These are phyloP conservation scores for Neodiprion lecontei DNA, from an alignment of 1,140 invertebrate species.

Conservation along the genomic window DNA sequence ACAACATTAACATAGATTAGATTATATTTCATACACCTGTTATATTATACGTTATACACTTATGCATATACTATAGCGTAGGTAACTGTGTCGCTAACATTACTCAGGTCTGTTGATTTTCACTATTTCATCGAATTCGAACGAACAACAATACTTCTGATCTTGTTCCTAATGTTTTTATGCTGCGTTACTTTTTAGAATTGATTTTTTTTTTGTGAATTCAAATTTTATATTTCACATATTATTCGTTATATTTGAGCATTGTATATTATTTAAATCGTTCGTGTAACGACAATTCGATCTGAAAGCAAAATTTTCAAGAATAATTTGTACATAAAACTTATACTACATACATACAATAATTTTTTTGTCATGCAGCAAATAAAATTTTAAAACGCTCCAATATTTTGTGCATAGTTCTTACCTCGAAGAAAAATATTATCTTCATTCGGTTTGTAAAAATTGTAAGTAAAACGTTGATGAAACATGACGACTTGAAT, in stretches of 20 bases:
- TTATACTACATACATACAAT: background rate
- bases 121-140: background rate
- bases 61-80: background rate
- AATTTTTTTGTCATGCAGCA: background rate
- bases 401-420: background rate
- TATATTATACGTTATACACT: background rate
- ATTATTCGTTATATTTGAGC: background rate
- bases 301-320: no score
- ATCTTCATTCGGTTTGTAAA: background rate
- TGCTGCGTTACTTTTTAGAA: background rate
- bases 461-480: no score
- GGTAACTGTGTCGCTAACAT: background rate
- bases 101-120: background rate
- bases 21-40: background rate
- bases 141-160: no score
- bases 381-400: constrained; percentile 1
- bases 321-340: background rate
- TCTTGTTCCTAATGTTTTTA: background rate
- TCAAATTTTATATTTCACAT: background rate
- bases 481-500: no score
- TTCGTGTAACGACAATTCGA: no score
- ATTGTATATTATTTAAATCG: no score
- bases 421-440: no score
- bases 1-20: background rate
- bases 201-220: background rate